Conservation (phyloP, 2,113 vertebrate genomes). For the Oncorhynchus nerka region DNA sequence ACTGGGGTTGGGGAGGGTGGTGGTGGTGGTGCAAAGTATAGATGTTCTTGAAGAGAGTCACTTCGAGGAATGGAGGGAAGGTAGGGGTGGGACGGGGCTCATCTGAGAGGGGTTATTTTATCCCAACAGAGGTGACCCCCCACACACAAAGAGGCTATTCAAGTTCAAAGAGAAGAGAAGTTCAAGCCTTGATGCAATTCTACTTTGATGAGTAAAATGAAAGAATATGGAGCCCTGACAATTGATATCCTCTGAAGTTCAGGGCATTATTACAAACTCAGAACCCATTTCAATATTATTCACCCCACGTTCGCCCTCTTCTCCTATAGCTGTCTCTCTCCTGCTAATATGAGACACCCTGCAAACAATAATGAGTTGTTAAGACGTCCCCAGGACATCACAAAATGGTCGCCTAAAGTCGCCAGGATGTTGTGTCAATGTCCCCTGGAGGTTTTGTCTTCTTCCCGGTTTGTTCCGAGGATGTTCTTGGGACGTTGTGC, state of each 20-base stretch:
- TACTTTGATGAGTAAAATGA: neutral
- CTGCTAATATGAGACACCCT: too few species aligned
- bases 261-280: neutral
- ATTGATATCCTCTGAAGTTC: neutral
- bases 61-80: conserved; percentile 15
- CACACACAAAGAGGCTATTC: neutral
- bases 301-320: neutral
- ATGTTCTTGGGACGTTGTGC: too few species aligned
- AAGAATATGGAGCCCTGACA: neutral
- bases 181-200: neutral
- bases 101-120: neutral
- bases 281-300: neutral
- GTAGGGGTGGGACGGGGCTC: neutral
- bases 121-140: neutral
- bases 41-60: neutral
- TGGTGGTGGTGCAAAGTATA: neutral
- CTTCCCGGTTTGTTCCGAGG: too few species aligned
- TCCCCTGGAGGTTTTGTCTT: too few species aligned
- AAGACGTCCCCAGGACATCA: too few species aligned
- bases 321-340: neutral
- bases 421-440: too few species aligned
- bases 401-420: too few species aligned
- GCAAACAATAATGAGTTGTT: too few species aligned
- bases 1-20: too few species aligned
- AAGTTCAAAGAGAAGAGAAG: neutral